These are phyloP conservation scores for Zoanthus sociatus DNA, from an alignment of 92 coral and sea anemone species.

Conservation along the genomic window DNA sequence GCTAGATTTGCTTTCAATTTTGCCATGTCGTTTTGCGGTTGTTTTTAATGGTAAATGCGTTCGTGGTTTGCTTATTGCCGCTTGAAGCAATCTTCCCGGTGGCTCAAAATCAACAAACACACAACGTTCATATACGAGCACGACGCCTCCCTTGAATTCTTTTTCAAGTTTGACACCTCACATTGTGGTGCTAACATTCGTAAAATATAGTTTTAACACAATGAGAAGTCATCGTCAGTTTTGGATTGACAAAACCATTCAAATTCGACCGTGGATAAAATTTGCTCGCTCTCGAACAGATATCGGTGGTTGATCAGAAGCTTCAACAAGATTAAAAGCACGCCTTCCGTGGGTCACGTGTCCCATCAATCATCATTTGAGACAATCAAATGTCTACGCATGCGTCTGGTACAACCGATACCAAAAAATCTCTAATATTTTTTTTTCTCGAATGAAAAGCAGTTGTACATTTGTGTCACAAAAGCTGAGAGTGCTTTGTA, in stretches of 20 bases:
- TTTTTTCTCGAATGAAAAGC: neutral
- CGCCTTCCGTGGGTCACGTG: conserved; percentile 80
- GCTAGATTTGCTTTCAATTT: conserved; percentile 48
- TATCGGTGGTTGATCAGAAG: conserved; percentile 56
- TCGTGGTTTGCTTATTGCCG: conserved; percentile 41
- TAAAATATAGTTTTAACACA: neutral
- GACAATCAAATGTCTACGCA: conserved; percentile 59
- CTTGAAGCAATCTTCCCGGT: conserved; percentile 45
- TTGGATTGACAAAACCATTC: conserved; percentile 41
- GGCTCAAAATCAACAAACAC: conserved; percentile 47
- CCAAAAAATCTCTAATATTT: conserved; percentile 11
- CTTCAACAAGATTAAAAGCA: conserved; percentile 55
- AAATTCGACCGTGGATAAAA: conserved; percentile 35
- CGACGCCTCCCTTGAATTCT: conserved; percentile 37
- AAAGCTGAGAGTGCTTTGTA: neutral
- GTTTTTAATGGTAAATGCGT: conserved; percentile 44
- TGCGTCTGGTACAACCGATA: conserved; percentile 54
- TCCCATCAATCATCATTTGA: conserved; percentile 46
- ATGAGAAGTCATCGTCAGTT: conserved; percentile 15
- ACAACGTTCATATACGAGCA: conserved; percentile 13
- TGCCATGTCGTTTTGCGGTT: conserved; percentile 51
- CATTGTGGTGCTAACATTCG: conserved; percentile 15
- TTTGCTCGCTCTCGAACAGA: conserved; percentile 43
- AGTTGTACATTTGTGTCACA: too few relatives aligned
- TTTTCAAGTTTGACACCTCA: conserved; percentile 36